A percentile compares a stretch with the other conserved stretches of the same genome.
Evolutionary conservation across 37 sponge, comb jelly and placozoan genomes (phyloP).

Genomic region (Chondrilla cf. caribensis): DNA sequence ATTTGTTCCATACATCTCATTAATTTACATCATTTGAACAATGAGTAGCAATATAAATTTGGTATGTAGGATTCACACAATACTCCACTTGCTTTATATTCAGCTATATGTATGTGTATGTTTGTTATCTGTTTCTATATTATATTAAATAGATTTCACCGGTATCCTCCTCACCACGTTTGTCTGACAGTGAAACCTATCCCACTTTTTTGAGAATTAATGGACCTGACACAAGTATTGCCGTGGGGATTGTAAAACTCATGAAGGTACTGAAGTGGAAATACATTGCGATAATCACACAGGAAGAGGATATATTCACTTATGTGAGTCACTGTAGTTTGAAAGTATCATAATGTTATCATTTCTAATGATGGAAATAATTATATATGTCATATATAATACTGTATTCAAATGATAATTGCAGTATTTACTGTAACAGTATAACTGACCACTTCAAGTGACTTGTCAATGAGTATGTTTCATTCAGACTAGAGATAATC

Average conservation of each 20-base stretch:
- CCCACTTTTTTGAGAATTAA: constrained; percentile 3
- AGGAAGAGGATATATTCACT: constrained; percentile 15
- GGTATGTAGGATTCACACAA: too few relatives aligned
- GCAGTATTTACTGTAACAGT: too few relatives aligned
- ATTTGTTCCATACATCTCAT: too few relatives aligned
- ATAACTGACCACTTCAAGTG: neutral
- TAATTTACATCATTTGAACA: too few relatives aligned
- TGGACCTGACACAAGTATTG: constrained; percentile 16
- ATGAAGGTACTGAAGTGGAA: constrained; percentile 28
- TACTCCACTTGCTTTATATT: too few relatives aligned
- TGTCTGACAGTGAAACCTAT: constrained; percentile 13
- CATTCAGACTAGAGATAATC: constrained; percentile 5
- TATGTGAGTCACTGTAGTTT: neutral
- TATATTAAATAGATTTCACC: constrained; percentile 34
- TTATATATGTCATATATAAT: neutral
- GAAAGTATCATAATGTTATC: neutral
- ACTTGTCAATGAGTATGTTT: neutral
- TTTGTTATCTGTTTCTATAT: too few relatives aligned
- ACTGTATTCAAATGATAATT: too few relatives aligned
- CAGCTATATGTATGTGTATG: too few relatives aligned
- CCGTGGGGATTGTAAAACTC: constrained; percentile 22
- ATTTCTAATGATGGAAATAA: neutral
- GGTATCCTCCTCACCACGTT: constrained; percentile 10
- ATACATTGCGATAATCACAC: constrained; percentile 28
- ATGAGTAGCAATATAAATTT: too few relatives aligned